Percentiles rank a stretch among this genome's conserved stretches.
phyloP scores from a whole-genome alignment of 2,797 vertebrate genomes.

The Poeciliopsis infans region DNA sequence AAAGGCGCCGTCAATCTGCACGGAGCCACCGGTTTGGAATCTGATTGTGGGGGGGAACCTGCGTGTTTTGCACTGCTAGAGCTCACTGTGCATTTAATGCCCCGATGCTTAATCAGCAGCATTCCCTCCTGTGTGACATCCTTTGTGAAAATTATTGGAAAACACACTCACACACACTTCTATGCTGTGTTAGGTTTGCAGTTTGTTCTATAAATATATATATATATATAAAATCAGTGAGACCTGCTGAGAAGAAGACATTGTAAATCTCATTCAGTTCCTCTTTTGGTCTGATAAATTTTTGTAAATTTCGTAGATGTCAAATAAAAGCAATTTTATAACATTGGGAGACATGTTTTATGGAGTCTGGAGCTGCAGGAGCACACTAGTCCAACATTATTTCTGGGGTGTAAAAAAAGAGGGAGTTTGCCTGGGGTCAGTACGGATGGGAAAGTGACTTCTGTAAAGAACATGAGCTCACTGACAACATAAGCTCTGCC shows the following conservation, averaged over 20 bases:
- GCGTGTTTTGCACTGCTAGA: constrained; percentile 3
- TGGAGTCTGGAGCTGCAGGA: constrained; percentile 73
- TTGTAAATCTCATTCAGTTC: constrained; percentile 29
- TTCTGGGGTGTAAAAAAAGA: constrained; percentile 62
- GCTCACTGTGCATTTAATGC: not conserved
- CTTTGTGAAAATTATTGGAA: constrained; percentile 22
- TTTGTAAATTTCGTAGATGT: constrained; percentile 69
- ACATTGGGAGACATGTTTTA: constrained; percentile 78
- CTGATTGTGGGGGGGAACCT: not conserved
- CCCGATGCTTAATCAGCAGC: constrained; percentile 19
- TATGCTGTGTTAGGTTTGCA: constrained; percentile 7
- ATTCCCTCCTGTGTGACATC: constrained; percentile 15
- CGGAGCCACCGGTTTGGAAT: not conserved
- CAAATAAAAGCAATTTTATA: constrained; percentile 76
- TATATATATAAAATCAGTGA: not conserved
- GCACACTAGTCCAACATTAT: constrained; percentile 70
- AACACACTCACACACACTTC: not conserved
- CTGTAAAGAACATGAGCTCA: constrained; percentile 63
- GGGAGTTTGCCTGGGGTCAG: constrained; percentile 1
- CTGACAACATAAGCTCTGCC: constrained; percentile 52
- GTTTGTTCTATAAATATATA: too few relatives aligned
- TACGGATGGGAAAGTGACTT: constrained; percentile 46
- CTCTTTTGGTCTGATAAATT: constrained; percentile 51
- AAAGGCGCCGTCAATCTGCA: not conserved
- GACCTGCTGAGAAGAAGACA: constrained; percentile 26